Base-by-base conservation (phyloP, 2,888 invertebrate species). In the Cephus nigrinus region DNA sequence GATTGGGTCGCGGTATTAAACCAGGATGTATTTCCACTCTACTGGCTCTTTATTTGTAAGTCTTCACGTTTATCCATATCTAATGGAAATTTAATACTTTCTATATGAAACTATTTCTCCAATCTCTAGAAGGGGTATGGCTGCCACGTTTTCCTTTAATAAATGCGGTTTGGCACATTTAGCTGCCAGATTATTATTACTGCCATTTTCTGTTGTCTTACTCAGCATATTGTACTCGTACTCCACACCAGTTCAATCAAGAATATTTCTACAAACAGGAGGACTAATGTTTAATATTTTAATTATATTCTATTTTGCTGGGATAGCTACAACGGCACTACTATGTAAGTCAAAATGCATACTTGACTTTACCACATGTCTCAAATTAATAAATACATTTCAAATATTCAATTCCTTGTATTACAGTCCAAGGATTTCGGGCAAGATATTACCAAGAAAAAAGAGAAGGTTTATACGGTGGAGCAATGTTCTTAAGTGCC, bases 361-460 rank as follows among this genome's bases (percentile, higher is more conserved):
- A 32, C 34, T 74, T n/a, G 12, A 55, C 23, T 74, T 34, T 68
- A 74, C 12, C 11, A 12, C 23, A 3, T 71, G 33, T 33, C 31
- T 32, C 71, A 30, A 23, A 31, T 73, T 34, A 71, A 33, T 5
- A 12, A 73, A 77, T 34, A 73, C 55, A 72, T 77, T 74, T 76
- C 40, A 33, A 55, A 55, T 9, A 68, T 77, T 76, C 40, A 35
- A 31, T 23, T 36, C 30, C 32, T 69, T 78, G 12, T 68, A n/a
- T 74, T 81, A 79, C 88, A 97, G 97, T 95, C 92, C 96, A 97
- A 4, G 94, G 94, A 55, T 96, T 96, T 92, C 93, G 98, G n/a
- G 97, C 96, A n/a, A 93, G 97, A 69, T 98, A 97, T 92, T 97
- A 97, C 84, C 97, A 98, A 89, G 98, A 98, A 88, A 95, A 96